Base-by-base conservation (phyloP, 1,140 invertebrate genomes). In the Maconellicoccus hirsutus region DNA sequence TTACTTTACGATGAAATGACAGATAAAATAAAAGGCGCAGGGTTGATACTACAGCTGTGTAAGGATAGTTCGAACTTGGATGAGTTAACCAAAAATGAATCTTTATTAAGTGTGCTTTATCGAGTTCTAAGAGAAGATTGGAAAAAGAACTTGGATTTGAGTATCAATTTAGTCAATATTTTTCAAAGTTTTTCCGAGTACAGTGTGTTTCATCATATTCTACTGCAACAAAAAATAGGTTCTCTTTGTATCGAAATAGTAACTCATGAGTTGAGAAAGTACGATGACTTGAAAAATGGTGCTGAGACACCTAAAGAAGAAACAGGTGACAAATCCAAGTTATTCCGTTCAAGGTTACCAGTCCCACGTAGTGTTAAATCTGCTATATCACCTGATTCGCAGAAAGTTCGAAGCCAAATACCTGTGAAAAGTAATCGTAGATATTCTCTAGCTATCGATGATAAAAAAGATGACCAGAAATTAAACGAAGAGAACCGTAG, bases 151-250 rank as follows among this genome's bases (percentile, higher is more conserved):
- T 89, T 98, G 76, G 95, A 98, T 79, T 80, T 99, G 27, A 95
- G 93, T 71, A 97, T 92, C 75, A 97, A 98, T 80, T 94, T 99
- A 77, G 89, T 98, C 73, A 95, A 95, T 78, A 92, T 94, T 74
- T 99, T 98, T 81, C 95, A 96, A 78, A 97, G 93, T 78, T 96
- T 99, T 79, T 98, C 96, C 12, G 91, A 91, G n/a, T 98, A 96
- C 78, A 89, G 89, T 74, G 88, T 94, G 77, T 98, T 99, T 82
- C 96, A 99, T 80, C 86, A 88, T 39, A 87, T 98, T 12, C 91
- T 99, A 69, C 83, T 90, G 12, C 90, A 93, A 76, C 93, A 93
- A 76, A 94, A 94, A 82, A 89, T 91, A 79, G 95, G 95, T 8
- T 96, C 95, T 0, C 81, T 98, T 22, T 95, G 92, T 77, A 94